phyloP scores from a whole-genome alignment of 35 echinoderm and acorn worm species.

The Heliocidaris erythrogramma region DNA sequence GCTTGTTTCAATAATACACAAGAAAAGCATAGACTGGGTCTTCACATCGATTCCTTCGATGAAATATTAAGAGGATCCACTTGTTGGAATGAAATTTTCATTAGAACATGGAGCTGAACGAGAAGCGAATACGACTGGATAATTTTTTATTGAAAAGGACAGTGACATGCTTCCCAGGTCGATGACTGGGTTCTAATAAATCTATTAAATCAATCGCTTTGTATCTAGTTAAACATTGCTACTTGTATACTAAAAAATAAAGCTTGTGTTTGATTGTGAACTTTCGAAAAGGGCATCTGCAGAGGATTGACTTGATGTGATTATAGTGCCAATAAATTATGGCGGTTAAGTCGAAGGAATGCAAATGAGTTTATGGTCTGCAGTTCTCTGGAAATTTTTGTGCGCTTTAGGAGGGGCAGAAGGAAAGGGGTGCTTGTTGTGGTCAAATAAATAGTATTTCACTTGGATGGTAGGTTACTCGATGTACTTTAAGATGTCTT shows the following conservation, averaged over 20 bases:
- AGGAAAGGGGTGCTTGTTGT: too few species aligned
- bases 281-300: not conserved
- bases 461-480: too few species aligned
- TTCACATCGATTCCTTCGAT: not conserved
- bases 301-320: slow-evolving; percentile 3
- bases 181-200: not conserved
- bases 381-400: too few species aligned
- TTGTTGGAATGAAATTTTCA: not conserved
- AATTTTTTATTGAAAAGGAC: not conserved
- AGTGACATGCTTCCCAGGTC: not conserved
- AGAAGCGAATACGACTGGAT: not conserved
- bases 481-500: too few species aligned
- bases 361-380: not conserved
- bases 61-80: slow-evolving; percentile 5
- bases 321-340: slow-evolving; percentile 13
- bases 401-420: too few species aligned
- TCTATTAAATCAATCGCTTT: not conserved
- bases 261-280: not conserved
- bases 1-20: too few species aligned
- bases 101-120: not conserved
- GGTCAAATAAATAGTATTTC: too few species aligned
- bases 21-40: too few species aligned
- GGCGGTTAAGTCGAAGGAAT: slow-evolving; percentile 8
- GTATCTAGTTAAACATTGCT: not conserved
- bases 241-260: not conserved